phyloP scores from a whole-genome alignment of 2,113 vertebrate species.

The Calypte anna region DNA sequence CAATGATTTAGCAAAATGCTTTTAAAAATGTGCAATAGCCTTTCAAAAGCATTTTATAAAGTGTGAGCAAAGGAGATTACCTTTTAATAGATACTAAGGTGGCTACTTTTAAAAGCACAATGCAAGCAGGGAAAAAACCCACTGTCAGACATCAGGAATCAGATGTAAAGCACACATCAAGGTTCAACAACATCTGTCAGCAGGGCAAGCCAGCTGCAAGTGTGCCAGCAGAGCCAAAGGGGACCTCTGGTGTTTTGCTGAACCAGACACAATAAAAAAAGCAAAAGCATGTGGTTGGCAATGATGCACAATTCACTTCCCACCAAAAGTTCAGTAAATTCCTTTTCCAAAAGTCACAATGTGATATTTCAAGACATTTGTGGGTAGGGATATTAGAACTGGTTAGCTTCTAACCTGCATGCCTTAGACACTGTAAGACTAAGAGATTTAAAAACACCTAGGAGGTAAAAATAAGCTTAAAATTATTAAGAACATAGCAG shows the following conservation, averaged over 20 bases:
- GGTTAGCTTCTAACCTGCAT: neutral
- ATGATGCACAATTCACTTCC: neutral
- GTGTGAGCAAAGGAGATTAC: neutral
- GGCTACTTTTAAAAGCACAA: neutral
- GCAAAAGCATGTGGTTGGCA: neutral
- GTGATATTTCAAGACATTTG: neutral
- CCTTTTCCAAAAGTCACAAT: neutral
- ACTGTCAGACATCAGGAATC: neutral
- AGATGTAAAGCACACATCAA: neutral
- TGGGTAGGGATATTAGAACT: neutral
- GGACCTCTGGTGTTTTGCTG: neutral
- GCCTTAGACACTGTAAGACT: neutral
- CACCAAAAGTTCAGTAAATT: neutral
- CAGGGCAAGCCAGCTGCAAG: neutral
- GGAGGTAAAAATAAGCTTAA: neutral
- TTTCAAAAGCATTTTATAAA: neutral
- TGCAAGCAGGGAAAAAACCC: neutral
- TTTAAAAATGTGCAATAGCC: neutral
- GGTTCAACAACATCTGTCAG: neutral
- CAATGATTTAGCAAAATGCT: neutral
- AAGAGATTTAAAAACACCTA: neutral
- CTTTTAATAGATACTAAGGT: neutral
- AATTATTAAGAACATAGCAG: neutral
- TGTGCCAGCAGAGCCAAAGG: neutral
- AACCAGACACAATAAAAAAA: neutral